Conservation (phyloP, 2,888 invertebrate genomes). For the Ophion ellenae region DNA sequence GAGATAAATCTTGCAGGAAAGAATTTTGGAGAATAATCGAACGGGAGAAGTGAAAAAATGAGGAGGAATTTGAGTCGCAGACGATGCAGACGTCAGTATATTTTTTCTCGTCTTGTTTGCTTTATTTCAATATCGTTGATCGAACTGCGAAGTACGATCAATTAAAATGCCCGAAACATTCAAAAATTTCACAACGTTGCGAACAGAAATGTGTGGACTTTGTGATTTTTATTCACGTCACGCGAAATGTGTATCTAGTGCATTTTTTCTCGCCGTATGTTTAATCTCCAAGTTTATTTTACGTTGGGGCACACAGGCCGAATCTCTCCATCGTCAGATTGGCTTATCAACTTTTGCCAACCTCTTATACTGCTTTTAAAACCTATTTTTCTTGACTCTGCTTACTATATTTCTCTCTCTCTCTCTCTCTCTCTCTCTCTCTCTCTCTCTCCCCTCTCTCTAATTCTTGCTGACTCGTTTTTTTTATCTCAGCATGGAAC, state of each 20-base stretch:
- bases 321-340: slow-evolving; percentile 17
- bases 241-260: not conserved
- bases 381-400: slow-evolving; percentile 14
- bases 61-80: not conserved
- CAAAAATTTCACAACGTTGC: not conserved
- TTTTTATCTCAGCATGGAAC: slow-evolving; percentile 33
- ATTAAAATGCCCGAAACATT: not conserved
- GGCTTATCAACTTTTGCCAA: slow-evolving; percentile 32
- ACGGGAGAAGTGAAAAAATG: not conserved
- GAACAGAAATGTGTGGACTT: not conserved
- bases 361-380: slow-evolving; percentile 19
- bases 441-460: not conserved
- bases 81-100: not conserved
- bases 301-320: slow-evolving; percentile 4
- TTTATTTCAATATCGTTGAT: not conserved
- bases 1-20: too few relatives aligned
- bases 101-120: not conserved
- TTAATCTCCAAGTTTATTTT: slow-evolving; percentile 19
- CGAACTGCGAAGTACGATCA: not conserved
- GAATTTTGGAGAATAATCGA: not conserved
- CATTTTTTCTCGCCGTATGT: not conserved
- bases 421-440: not conserved
- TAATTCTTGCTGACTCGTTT: slow-evolving; percentile 8
- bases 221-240: not conserved
- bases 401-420: not conserved